Evolutionary conservation across 2,113 vertebrate genomes (phyloP), one percentile per base, ranked within the genome.

Genomic region (Hippocampus mohnikei): DNA sequence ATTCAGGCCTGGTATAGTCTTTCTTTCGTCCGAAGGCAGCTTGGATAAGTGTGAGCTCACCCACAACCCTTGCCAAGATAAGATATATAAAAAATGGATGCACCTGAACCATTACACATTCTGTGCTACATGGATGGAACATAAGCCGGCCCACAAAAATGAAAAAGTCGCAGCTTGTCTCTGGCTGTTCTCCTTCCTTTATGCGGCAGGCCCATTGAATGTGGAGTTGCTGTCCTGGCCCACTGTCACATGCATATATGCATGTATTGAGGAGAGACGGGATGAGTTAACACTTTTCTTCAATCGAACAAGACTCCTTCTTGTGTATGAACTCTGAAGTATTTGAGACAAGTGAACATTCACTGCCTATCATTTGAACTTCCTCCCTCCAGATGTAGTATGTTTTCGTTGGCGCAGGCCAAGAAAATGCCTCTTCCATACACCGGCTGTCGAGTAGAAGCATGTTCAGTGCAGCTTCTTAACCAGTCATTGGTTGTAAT

Each of bases 341-440:
- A 76, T 77, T 83, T 84, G 84, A 83, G 76, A 29, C 60, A 62
- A 40, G 33, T 10, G 20, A 5, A 16, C 23, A 44, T 21, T 20
- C 23, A 27, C 13, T n/a, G n/a, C 41, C 11, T 74, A 48, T 53
- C 33, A 8, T 66, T 55, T 37, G 37, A 48, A 73, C 71, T 69
- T 76, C 77, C 56, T 77, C 78, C 75, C 80, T 87, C 83, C 86
- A 91, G 87, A 88, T 89, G 81, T 76, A 78, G 69, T 46, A 46
- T 88, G 85, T 83, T 89, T 89, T 82, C 78, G 61, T 88, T 91
- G 89, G 87, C 85, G 60, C 63, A 11, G 0, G 60, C 42, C 1
- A 55, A 23, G 52, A 55, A 55, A 55, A 23, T 55, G 61, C 63
- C 5, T 70, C 27, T 67, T 78, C 73, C 76, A 13, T 73, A 62